A percentile compares a stretch with the other conserved stretches of the same genome.
phyloP scores from a whole-genome alignment of 2,113 vertebrate genomes.

The Periophthalmodon schlosseri region DNA sequence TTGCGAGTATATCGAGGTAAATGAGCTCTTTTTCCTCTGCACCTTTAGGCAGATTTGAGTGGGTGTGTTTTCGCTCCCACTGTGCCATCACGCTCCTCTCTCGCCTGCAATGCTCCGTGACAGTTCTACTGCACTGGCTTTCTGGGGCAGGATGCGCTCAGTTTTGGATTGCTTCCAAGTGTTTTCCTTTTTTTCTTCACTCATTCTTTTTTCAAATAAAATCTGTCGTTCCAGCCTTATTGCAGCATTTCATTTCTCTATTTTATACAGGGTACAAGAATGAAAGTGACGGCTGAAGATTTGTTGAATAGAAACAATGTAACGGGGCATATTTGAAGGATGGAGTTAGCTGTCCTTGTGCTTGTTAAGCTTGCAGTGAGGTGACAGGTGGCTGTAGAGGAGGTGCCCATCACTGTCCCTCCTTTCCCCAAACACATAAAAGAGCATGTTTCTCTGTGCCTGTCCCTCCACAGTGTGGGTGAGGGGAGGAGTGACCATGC shows the following conservation, averaged over 20 bases:
- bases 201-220: conserved; percentile 21
- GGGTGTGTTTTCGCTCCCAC: conserved; percentile 47
- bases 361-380: conserved; percentile 10
- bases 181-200: conserved; percentile 26
- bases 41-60: conserved; percentile 34
- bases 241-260: conserved; percentile 55
- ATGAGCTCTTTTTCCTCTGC: conserved; percentile 15
- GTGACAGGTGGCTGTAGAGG: conserved; percentile 8
- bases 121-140: conserved; percentile 67
- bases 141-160: conserved; percentile 56
- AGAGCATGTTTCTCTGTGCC: conserved; percentile 11
- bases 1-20: conserved; percentile 7
- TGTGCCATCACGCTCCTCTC: conserved; percentile 51
- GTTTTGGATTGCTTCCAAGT: conserved; percentile 60
- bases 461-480: conserved; percentile 34
- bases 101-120: conserved; percentile 66
- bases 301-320: not conserved
- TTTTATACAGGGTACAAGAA: conserved; percentile 29
- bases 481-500: conserved; percentile 32
- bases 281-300: conserved; percentile 17
- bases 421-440: conserved; percentile 18
- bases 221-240: conserved; percentile 32
- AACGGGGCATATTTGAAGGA: not conserved
- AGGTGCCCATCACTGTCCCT: not conserved
- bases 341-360: conserved; percentile 7